Base-by-base conservation (phyloP, 2,797 vertebrate genomes). In the Antrozous pallidus region DNA sequence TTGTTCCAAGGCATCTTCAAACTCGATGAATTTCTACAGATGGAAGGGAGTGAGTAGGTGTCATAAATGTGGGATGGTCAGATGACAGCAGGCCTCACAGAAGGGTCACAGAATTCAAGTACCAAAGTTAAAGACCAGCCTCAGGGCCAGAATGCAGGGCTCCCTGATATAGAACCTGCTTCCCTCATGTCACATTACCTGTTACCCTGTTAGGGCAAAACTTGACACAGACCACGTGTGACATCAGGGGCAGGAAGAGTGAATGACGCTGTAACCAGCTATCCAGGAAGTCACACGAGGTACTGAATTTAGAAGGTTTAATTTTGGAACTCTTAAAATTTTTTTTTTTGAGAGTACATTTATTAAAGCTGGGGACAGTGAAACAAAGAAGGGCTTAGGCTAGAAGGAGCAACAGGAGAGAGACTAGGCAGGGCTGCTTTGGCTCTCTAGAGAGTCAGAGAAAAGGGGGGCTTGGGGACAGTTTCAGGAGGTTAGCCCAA, bases 1-100 rank as follows among this genome's bases (percentile, higher is more conserved):
- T 16, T 99, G 99, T 78, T 99, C 99, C 98, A 99, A 94, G 0
- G 99, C 98, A 99, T 99, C 99, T 97, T 99, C 99, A 97, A 99
- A 99, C 96, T 99, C 99, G 80, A 99, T 99, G 97, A 99, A 99
- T 97, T 99, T 99, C 99, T 99, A 94, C 45, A 97, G 0, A 13
- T 3, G 3, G 82, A 56, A 90, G 47, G 95, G 90, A 97, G 78
- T 96, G 40, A 61, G 14, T 26, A 78, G 56, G 38, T 0, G 0
- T 65, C 17, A 6, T 8, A 8, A 63, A 74, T 1, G 8, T 24
- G 54, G 54, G 45, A 1, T 6, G 14, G 26, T 24, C 56, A 22
- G 16, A 28, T 0, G 49, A 61, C 3, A 36, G 22, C 3, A 11
- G 7, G 3, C 51, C 22, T 47, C 22, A 49, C 22, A 17, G 17